A percentile compares a stretch with the other conserved stretches of the same genome.
Evolutionary conservation across 2,888 invertebrate genomes (phyloP).

Genomic region (Volucella inflata): DNA sequence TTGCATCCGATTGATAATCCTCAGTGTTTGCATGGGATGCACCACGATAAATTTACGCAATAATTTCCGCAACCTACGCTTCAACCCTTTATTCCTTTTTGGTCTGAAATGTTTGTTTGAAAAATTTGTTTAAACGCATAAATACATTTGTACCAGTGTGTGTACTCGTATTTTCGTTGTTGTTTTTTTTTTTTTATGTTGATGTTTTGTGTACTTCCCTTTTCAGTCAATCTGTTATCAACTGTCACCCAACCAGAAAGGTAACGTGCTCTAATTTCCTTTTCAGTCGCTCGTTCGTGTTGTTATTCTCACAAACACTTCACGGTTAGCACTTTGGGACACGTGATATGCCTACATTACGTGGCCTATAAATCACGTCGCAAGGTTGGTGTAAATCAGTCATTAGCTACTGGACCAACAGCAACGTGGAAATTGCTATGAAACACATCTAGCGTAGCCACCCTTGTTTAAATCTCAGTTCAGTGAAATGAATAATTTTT

Average conservation of each 20-base stretch:
- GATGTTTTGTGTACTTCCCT: constrained; percentile 34
- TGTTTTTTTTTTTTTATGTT: constrained; percentile 1
- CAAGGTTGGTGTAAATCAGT: constrained; percentile 73
- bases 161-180: neutral
- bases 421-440: constrained; percentile 64
- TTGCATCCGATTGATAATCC: constrained; percentile 69
- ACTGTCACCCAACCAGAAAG: constrained; percentile 68
- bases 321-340: constrained; percentile 72
- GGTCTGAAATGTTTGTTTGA: constrained; percentile 38
- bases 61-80: constrained; percentile 53
- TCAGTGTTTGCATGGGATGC: constrained; percentile 55
- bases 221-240: constrained; percentile 69
- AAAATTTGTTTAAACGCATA: constrained; percentile 32
- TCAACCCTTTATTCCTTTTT: constrained; percentile 41
- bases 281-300: constrained; percentile 67
- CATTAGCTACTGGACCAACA: constrained; percentile 74
- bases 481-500: constrained; percentile 64
- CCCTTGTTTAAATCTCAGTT: constrained; percentile 65
- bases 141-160: no score
- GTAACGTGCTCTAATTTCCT: constrained; percentile 74
- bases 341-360: constrained; percentile 72
- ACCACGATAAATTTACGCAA: constrained; percentile 61
- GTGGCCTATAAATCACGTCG: constrained; percentile 74
- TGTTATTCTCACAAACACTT: constrained; percentile 69
- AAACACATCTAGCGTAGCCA: constrained; percentile 58